These are phyloP conservation scores for Drosophila nigromelanica DNA, from an alignment of 1,140 invertebrate species.

Conservation along the genomic window DNA sequence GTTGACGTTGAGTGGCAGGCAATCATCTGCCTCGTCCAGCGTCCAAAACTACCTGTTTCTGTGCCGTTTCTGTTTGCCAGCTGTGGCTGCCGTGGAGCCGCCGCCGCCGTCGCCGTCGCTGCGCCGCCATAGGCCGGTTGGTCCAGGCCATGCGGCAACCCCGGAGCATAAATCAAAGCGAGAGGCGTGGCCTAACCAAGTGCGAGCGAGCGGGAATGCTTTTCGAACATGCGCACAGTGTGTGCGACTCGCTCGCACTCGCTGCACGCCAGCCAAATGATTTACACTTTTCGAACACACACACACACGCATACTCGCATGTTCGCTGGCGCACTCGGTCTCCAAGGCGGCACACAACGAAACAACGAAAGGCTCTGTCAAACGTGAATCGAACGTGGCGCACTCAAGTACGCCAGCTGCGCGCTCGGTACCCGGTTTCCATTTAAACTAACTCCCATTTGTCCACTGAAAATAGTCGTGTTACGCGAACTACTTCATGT, in stretches of 20 bases:
- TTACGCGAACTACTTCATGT: slow-evolving; percentile 24
- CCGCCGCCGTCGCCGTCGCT: slow-evolving; percentile 34
- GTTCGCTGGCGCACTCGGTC: slow-evolving; percentile 14
- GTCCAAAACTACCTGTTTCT: slow-evolving; percentile 76
- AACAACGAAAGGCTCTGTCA: slow-evolving; percentile 40
- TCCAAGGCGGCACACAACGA: slow-evolving; percentile 11
- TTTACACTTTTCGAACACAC: slow-evolving; percentile 78
- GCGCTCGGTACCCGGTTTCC: slow-evolving; percentile 65
- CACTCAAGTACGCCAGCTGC: slow-evolving; percentile 75
- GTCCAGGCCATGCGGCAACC: slow-evolving; percentile 63
- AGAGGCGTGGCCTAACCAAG: slow-evolving; percentile 60
- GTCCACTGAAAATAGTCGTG: slow-evolving; percentile 23
- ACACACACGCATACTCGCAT: slow-evolving; percentile 16
- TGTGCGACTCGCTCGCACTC: slow-evolving; percentile 45
- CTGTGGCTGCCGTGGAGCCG: slow-evolving; percentile 31
- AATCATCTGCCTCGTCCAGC: slow-evolving; percentile 59
- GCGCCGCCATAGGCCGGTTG: slow-evolving; percentile 69
- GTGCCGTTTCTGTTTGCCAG: slow-evolving; percentile 46
- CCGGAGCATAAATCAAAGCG: slow-evolving; percentile 74
- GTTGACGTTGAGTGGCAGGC: slow-evolving; percentile 53
- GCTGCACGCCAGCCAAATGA: slow-evolving; percentile 40
- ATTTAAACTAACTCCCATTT: slow-evolving; percentile 13
- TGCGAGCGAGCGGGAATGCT: slow-evolving; percentile 17
- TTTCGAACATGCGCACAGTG: slow-evolving; percentile 72
- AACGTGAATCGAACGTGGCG: slow-evolving; percentile 78